phyloP scores from a whole-genome alignment of 2,113 vertebrate genomes.

The Sylvietta virens region DNA sequence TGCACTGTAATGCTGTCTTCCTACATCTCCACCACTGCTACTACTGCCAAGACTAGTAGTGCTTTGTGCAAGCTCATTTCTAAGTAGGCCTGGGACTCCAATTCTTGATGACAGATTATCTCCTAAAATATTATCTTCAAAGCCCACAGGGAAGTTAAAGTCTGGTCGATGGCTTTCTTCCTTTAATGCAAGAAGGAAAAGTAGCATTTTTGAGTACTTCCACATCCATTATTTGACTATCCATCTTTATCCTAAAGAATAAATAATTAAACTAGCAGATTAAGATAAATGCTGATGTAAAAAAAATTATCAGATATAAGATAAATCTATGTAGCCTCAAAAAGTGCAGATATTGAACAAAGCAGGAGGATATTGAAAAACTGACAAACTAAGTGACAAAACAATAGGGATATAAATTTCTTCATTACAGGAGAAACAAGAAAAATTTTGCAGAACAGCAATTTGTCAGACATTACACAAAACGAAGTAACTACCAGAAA shows the following conservation, averaged over 20 bases:
- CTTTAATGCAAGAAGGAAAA: conserved; percentile 65
- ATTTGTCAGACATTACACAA: neutral
- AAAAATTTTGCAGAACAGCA: neutral
- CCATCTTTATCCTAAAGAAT: neutral
- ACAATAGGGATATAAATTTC: neutral
- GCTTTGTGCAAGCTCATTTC: conserved; percentile 87
- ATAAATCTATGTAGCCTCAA: neutral
- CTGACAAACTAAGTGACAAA: neutral
- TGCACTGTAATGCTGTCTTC: conserved; percentile 67
- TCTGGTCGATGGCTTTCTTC: conserved; percentile 75
- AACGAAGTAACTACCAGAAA: neutral
- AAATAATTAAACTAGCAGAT: neutral
- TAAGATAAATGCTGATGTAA: neutral
- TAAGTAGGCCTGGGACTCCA: conserved; percentile 69
- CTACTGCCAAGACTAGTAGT: conserved; percentile 92
- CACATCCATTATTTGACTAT: neutral
- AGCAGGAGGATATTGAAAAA: neutral
- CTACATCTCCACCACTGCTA: conserved; percentile 85
- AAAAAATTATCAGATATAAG: neutral
- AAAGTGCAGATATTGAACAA: neutral
- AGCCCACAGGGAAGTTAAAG: conserved; percentile 81
- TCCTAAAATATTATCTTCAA: conserved; percentile 82
- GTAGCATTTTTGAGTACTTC: neutral
- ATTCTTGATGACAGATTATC: conserved; percentile 68
- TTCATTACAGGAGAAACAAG: neutral